Percentiles rank a stretch among this genome's conserved stretches.
phyloP scores from a whole-genome alignment of 1,140 invertebrate genomes.

The Diorhabda carinulata region DNA sequence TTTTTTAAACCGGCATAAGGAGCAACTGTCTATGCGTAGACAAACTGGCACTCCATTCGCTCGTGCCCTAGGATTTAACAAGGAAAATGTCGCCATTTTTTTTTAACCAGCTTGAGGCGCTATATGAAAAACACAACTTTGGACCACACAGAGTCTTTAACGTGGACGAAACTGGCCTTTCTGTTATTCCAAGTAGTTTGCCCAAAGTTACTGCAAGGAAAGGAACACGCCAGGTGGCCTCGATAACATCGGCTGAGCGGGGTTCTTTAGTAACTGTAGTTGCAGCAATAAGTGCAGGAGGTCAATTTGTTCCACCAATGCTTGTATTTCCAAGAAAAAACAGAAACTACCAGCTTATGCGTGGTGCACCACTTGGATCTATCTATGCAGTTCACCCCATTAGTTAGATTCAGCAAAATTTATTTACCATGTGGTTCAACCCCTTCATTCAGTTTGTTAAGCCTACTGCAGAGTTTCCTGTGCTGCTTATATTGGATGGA shows the following conservation, averaged over 20 bases:
- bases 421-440: constrained; percentile 31
- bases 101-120: background rate
- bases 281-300: too few relatives aligned
- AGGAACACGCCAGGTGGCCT: background rate
- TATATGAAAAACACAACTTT: background rate
- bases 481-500: constrained; percentile 33
- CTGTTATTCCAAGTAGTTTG: background rate
- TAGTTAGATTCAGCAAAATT: constrained; percentile 26
- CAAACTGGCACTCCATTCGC: constrained; percentile 22
- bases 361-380: constrained; percentile 11
- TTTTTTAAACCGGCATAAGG: constrained; percentile 13
- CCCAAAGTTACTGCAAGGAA: background rate
- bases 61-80: constrained; percentile 5
- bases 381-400: constrained; percentile 18
- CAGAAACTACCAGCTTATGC: constrained; percentile 11
- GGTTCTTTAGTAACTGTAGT: background rate
- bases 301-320: constrained; percentile 15
- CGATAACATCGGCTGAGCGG: background rate
- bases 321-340: constrained; percentile 10
- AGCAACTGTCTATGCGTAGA: constrained; percentile 7
- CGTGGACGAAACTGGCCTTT: background rate
- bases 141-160: too few relatives aligned
- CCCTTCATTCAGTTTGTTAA: constrained; percentile 29
- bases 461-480: constrained; percentile 23
- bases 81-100: background rate